Evolutionary conservation across 2,113 vertebrate species (phyloP), one percentile per base, ranked within the genome.

Genomic region (Anas platyrhynchos): DNA sequence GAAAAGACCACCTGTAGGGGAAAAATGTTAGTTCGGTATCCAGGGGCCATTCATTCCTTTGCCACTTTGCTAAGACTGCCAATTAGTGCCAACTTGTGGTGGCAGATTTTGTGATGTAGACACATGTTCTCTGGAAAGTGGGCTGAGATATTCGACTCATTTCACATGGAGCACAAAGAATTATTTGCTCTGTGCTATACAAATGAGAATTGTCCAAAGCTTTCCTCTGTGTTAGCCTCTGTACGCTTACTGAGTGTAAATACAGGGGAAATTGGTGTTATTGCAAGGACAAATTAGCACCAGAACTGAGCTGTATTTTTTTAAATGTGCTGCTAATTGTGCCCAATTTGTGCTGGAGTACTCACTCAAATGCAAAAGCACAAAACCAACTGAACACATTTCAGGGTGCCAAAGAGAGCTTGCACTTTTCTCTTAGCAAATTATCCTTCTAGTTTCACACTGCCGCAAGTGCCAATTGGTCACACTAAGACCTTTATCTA

Each of bases 41-140:
- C 96, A 97, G 95, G 96, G 96, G 69, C 96, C 94, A 97, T 97
- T 97, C 97, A 97, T 97, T 96, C 89, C 96, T 96, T 96, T 96
- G 97, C 97, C 96, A 97, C 97, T 97, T 96, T 81, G 95, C 96
- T 96, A 96, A 97, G 96, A 23, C 96, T 96, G 96, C 97, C 97
- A 97, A 97, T 97, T 97, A 97, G 96, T 97, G 97, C 97, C 97
- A 97, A 97, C 97, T 97, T 97, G 97, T 97, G 97, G 97, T 97
- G 97, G 97, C 97, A 97, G 97, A 97, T 97, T 97, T 97, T 97
- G 96, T 97, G 96, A 96, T 97, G 95, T 94, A 94, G 97, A 97
- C 97, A 97, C 97, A 97, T 97, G 97, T 97, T 97, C 96, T 85
- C 96, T 96, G 94, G 93, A 97, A 96, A 97, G 94, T 94, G 95